Base-by-base conservation (phyloP, 2,797 vertebrate species). In the Mormyrops boulengeri region DNA sequence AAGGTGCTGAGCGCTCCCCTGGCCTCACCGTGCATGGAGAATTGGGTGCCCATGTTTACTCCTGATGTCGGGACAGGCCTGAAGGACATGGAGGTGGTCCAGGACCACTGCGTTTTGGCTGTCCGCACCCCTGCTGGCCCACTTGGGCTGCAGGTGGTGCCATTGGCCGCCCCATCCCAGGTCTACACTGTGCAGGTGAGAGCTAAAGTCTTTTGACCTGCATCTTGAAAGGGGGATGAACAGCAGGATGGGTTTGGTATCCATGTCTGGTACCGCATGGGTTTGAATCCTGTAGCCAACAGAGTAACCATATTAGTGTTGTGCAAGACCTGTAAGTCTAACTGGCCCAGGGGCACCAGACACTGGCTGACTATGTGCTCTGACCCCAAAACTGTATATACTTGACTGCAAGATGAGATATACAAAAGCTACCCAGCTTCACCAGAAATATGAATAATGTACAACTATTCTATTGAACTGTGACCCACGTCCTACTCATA, bases 21-120 rank as follows among this genome's bases (percentile, higher is more conserved):
- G 55, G 94, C 94, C 85, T 93, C 94, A 17, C 95, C 95, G 19
- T 92, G 94, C 87, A 95, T 96, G 92, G 92, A 92, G 89, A 96
- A 96, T 12, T 99, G 98, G 98, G 93, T 94, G 57, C 91, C 96
- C 1, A 89, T 98, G 92, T 97, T 97, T 92, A 91, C 92, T 11
- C 94, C 96, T 69, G 93, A 91, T 87, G 92, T 95, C 89, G 96
- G 96, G 84, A 96, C 93, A 66, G 95, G 93, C 66, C 90, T 99
- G 88, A 95, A 97, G 91, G 98, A 99, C 93, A 95, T 99, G 96
- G 98, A 99, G 69, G 95, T 99, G 92, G 95, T 98, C 88, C 94
- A 95, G 92, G 96, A 98, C 91, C 94, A 97, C 91, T 98, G 97
- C 80, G 89, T 99, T 92, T 92, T 97, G 88, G 95, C 96, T 92